Base-by-base conservation (phyloP, 2,797 vertebrate species). In the Molossus alvarezi region DNA sequence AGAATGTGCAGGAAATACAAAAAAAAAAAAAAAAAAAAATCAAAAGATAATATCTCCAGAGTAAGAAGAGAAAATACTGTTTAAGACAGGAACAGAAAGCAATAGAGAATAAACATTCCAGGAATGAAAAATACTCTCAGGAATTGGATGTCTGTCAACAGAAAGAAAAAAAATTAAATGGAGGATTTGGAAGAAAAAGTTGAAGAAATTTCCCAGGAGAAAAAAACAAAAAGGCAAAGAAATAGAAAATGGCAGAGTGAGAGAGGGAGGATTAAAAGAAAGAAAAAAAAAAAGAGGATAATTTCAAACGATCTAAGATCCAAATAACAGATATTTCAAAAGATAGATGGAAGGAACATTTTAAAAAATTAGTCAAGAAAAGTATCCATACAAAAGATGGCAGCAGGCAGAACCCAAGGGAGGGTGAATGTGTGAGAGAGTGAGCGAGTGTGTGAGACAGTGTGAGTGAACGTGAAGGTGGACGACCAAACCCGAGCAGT, bases 161-260 rank as follows among this genome's bases (percentile, higher is more conserved):
- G 72, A 55, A 60, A 84, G n/a, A 25, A 80, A 65, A 77, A 65
- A 77, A 13, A 80, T 51, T 23, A 71, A 65, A 27, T 55, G 69
- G 58, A 92, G 80, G 3, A 4, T 25, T 37, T 67, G 29, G 57
- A 85, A 89, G 27, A 76, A 25, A 75, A 83, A 88, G 48, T 80
- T 53, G 21, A 79, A 92, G 25, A 75, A 62, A 91, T 77, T 87
- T 88, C 55, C 41, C 27, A 77, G 88, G 88, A 82, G 87, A 82
- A 76, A n/a, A 81, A 14, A 91, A 51, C 15, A 29, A 53, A 64
- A 57, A 51, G 23, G 21, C 48, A 79, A 81, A 76, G 57, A 71
- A 41, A 57, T 2, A 77, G 45, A 69, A 57, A 48, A 85, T 20
- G 25, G 6, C 6, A 87, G 27, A 69, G n/a, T n/a, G 71, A 69